A percentile compares a stretch with the other conserved stretches of the same genome.
Conservation (phyloP, 2,113 vertebrate species). For the Entomyzon cyanotis region DNA sequence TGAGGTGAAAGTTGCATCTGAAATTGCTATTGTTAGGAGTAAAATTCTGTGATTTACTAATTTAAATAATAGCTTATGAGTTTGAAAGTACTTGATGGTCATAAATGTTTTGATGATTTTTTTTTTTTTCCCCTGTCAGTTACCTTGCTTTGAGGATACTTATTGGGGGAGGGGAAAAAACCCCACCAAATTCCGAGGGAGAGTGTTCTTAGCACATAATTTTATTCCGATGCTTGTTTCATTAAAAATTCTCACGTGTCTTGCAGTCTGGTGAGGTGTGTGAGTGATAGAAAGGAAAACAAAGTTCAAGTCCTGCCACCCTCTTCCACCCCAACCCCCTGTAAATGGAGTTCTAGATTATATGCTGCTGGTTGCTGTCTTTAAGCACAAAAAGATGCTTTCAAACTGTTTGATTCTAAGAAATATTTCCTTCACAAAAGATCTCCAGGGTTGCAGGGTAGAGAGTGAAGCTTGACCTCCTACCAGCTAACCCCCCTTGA, state of each 20-base stretch:
- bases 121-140: neutral
- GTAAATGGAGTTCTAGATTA: conserved; percentile 18
- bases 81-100: neutral
- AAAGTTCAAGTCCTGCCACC: neutral
- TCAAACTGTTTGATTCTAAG: neutral
- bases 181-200: neutral
- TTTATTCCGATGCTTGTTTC: neutral
- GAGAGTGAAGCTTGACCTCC: neutral
- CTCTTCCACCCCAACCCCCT: neutral
- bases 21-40: neutral
- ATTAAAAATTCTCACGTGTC: neutral
- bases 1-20: neutral
- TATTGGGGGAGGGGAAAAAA: neutral
- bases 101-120: neutral
- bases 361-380: neutral
- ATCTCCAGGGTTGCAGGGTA: neutral
- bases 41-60: neutral
- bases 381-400: neutral
- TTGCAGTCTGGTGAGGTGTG: neutral
- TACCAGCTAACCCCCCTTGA: neutral
- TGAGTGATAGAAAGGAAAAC: neutral
- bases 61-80: neutral
- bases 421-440: neutral
- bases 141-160: neutral
- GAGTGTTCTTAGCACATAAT: neutral